Base-by-base conservation (phyloP, 1,140 invertebrate species). In the Pseudoatta argentina region DNA sequence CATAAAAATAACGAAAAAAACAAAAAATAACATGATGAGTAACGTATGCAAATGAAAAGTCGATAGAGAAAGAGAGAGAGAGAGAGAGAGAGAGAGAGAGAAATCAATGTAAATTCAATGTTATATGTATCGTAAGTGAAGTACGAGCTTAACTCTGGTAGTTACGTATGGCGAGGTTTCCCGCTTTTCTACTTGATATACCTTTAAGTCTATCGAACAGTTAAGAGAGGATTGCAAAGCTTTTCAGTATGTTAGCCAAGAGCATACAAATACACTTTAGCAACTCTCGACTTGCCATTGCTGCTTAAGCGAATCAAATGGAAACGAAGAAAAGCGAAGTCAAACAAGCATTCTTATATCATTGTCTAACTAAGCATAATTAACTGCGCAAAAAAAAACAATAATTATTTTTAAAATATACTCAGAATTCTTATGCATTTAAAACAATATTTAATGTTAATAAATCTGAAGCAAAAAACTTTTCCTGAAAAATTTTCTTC, bases 201-300 rank as follows among this genome's bases (percentile, higher is more conserved):
- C 55, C 39, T 24, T 83, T 27, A 34, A 83, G 69, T 83, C 79
- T 57, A 83, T 75, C 79, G 69, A 83, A 83, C 55, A 75, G 55
- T 57, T 61, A 83, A 55, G 53, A 75, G 79, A 83, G 69, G 79
- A 83, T 83, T 83, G 79, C 79, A 48, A 83, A 83, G 69, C 79
- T 83, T 83, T 83, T 75, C 79, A 83, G 69, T 63, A 75, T 83
- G 79, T 83, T 83, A 83, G 79, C 79, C 79, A 73, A 61, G 79
- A 73, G 79, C 69, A 75, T 73, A 83, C 79, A 83, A 83, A 83
- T 83, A 83, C 69, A 83, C 79, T 83, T 75, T 14, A 83, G 69
- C 39, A 18, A 67, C 73, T 73, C 79, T 83, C 69, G 55, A 27
- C 27, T 82, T 61, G 69, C 67, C 53, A 59, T 59, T 55, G 55